Evolutionary conservation across 2,888 invertebrate genomes (phyloP).

Genomic region (Hirtodrosophila confusa): DNA sequence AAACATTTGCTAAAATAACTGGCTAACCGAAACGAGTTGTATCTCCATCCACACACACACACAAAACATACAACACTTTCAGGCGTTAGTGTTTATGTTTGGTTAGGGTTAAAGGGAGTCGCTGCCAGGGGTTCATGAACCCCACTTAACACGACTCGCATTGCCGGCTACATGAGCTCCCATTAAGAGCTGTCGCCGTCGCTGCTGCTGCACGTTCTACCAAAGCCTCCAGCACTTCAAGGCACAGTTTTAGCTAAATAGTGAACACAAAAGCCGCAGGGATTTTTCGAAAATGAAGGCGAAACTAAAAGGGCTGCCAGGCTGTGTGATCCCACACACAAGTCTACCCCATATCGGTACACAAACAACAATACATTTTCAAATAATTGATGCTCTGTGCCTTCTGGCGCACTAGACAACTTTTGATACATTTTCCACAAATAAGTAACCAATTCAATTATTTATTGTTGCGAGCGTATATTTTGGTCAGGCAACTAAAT

Average conservation of each 20-base stretch:
- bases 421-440: background rate
- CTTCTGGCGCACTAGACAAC: slow-evolving; percentile 16
- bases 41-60: slow-evolving; percentile 20
- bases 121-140: slow-evolving; percentile 56
- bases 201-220: slow-evolving; percentile 1
- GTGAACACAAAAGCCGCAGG: slow-evolving; percentile 41
- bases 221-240: slow-evolving; percentile 32
- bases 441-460: slow-evolving; percentile 33
- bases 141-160: slow-evolving; percentile 65
- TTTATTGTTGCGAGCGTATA: slow-evolving; percentile 33
- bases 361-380: slow-evolving; percentile 27
- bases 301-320: slow-evolving; percentile 33
- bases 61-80: slow-evolving; percentile 34
- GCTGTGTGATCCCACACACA: background rate
- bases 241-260: slow-evolving; percentile 51
- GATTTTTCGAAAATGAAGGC: slow-evolving; percentile 44
- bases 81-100: slow-evolving; percentile 64
- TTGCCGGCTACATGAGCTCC: slow-evolving; percentile 38
- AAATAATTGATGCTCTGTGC: slow-evolving; percentile 29
- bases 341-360: slow-evolving; percentile 16
- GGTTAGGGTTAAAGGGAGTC: slow-evolving; percentile 35
- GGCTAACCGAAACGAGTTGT: slow-evolving; percentile 52
- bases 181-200: slow-evolving; percentile 44
- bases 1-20: slow-evolving; percentile 55
- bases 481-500: slow-evolving; percentile 41